Evolutionary conservation across 2,888 invertebrate species (phyloP).

Genomic region (Phortica magna): DNA sequence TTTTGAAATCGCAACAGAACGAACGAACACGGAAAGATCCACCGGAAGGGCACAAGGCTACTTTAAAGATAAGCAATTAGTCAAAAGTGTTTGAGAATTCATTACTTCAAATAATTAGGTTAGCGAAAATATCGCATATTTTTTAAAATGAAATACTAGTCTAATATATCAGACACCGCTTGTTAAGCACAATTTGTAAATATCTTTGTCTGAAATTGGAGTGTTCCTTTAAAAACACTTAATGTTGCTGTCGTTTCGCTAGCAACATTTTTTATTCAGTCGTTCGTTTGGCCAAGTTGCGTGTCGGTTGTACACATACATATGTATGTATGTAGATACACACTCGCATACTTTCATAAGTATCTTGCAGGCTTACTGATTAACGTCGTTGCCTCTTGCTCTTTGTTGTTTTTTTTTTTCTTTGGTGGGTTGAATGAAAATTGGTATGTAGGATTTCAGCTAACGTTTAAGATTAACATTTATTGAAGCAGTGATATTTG

Average conservation of each 20-base stretch:
- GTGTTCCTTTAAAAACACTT: too few relatives aligned
- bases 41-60: neutral
- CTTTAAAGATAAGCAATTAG: neutral
- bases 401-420: slow-evolving; percentile 41
- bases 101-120: neutral
- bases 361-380: slow-evolving; percentile 12
- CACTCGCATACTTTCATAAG: neutral
- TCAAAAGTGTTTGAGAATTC: slow-evolving; percentile 7
- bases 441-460: slow-evolving; percentile 71
- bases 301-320: neutral
- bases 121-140: neutral
- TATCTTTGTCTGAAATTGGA: too few relatives aligned
- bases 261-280: too few relatives aligned
- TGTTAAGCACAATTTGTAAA: too few relatives aligned
- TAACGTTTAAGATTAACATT: neutral
- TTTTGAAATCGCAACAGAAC: slow-evolving; percentile 10
- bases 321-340: neutral
- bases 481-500: neutral
- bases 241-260: too few relatives aligned
- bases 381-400: slow-evolving; percentile 4
- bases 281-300: neutral
- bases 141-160: neutral
- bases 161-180: too few relatives aligned
- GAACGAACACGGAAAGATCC: slow-evolving; percentile 1
- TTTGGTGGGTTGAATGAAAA: slow-evolving; percentile 9